A percentile compares a stretch with the other conserved stretches of the same genome.
Conservation (phyloP, 2,888 invertebrate species). For the Lagria hirta region DNA sequence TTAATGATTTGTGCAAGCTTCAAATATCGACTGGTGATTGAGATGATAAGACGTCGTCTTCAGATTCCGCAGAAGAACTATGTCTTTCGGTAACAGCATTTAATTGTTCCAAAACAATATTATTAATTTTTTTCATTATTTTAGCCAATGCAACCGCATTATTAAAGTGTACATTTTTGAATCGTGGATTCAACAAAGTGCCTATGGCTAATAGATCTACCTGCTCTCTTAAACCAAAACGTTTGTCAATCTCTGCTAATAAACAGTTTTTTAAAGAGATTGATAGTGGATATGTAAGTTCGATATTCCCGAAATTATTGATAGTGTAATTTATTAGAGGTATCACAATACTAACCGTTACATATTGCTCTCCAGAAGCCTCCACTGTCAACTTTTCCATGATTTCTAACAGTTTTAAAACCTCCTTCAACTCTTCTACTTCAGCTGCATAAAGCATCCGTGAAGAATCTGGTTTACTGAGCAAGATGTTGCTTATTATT, state of each 20-base stretch:
- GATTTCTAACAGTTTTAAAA: conserved; percentile 38
- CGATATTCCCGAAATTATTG: neutral
- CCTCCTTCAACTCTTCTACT: conserved; percentile 34
- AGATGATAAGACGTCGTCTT: neutral
- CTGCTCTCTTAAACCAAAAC: conserved; percentile 3
- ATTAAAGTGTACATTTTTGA: conserved; percentile 7
- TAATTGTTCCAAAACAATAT: neutral
- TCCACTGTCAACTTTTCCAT: conserved; percentile 42
- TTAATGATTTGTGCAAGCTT: neutral
- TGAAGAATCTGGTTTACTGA: conserved; percentile 36
- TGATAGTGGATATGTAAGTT: neutral
- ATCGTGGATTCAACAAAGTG: conserved; percentile 3
- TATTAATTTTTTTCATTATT: neutral
- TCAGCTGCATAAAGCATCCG: conserved; percentile 40
- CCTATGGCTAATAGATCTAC: neutral
- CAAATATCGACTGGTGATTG: neutral
- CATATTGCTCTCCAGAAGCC: conserved; percentile 29
- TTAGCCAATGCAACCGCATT: neutral
- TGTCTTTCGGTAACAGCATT: neutral
- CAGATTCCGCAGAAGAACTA: neutral
- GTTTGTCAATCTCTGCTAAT: neutral
- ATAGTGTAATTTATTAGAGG: neutral
- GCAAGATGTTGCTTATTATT: conserved; percentile 33
- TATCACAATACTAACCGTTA: conserved; percentile 5
- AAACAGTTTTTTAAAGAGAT: neutral